Evolutionary conservation across 2,888 invertebrate genomes (phyloP), one percentile per base, ranked within the genome.

Genomic region (Brachyptera putata): DNA sequence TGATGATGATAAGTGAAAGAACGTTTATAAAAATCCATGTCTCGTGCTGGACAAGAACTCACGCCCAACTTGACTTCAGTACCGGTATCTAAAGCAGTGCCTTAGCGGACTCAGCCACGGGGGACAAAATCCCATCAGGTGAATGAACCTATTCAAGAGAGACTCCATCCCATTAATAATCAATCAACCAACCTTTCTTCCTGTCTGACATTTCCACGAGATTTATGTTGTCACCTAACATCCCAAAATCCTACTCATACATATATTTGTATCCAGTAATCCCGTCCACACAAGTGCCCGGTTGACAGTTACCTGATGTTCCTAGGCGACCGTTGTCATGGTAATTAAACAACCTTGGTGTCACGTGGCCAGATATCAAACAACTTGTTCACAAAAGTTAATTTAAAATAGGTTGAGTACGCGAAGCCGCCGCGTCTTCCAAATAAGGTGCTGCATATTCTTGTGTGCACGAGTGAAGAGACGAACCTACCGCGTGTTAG

Each of bases 181-280:
- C 30, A 30, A n/a, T n/a, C n/a, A n/a, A 11, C 30, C 30, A 11
- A 5, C 5, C 11, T 30, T 30, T 11, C 30, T 30, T 21, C 43
- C 18, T 5, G 18, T 21, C 21, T 43, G 43, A 43, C 43, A 43
- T 43, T 43, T 43, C n/a, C 18, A 43, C 14, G 43, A 43, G 43
- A 43, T 18, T 43, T 2, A 43, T 43, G 21, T 43, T 43, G 43
- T 43, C 43, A 43, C 18, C 43, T 43, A 11, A 43, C 43, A 5
- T 37, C 39, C 13, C 39, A 43, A 30, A 30, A 30, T 7, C 30
- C 30, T 7, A 30, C 30, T 7, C 11, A 7, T 5, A 30, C 30
- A 11, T 11, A 7, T n/a, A n/a, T n/a, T n/a, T n/a, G n/a, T n/a
- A n/a, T n/a, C n/a, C n/a, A n/a, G n/a, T n/a, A 30, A 30, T 30